Percentiles rank a stretch among this genome's conserved stretches.
Conservation (phyloP, 2,888 invertebrate genomes). For the Pyrocoelia pectoralis region DNA sequence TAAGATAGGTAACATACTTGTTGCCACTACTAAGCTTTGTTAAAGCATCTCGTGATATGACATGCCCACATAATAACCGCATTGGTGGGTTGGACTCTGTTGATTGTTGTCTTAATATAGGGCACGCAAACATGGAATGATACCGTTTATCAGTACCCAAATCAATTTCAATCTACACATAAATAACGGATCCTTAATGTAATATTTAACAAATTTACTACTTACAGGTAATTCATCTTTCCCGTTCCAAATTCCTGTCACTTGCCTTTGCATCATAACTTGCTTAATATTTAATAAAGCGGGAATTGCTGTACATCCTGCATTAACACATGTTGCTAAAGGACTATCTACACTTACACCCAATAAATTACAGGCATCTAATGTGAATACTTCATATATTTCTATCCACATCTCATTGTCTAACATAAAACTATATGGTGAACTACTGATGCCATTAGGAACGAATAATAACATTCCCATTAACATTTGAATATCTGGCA, state of each 20-base stretch:
- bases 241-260: constrained; percentile 93
- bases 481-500: constrained; percentile 78
- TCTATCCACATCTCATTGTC: constrained; percentile 84
- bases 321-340: constrained; percentile 89
- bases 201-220: constrained; percentile 34
- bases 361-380: constrained; percentile 90
- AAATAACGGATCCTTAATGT: not conserved
- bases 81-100: constrained; percentile 97
- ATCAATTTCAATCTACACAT: constrained; percentile 89
- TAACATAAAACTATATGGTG: constrained; percentile 80
- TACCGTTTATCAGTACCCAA: constrained; percentile 89
- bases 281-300: constrained; percentile 93
- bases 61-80: constrained; percentile 96
- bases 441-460: constrained; percentile 77
- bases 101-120: constrained; percentile 95
- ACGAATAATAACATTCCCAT: constrained; percentile 88
- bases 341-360: constrained; percentile 91
- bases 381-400: constrained; percentile 87
- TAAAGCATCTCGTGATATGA: constrained; percentile 96
- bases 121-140: constrained; percentile 99
- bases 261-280: constrained; percentile 88
- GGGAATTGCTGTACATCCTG: constrained; percentile 93
- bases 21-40: constrained; percentile 92
- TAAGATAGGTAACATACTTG: constrained; percentile 72
- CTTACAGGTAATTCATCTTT: constrained; percentile 94